A percentile compares a stretch with the other conserved stretches of the same genome.
phyloP scores from a whole-genome alignment of 2,113 vertebrate species.

The Peucedramus taeniatus region DNA sequence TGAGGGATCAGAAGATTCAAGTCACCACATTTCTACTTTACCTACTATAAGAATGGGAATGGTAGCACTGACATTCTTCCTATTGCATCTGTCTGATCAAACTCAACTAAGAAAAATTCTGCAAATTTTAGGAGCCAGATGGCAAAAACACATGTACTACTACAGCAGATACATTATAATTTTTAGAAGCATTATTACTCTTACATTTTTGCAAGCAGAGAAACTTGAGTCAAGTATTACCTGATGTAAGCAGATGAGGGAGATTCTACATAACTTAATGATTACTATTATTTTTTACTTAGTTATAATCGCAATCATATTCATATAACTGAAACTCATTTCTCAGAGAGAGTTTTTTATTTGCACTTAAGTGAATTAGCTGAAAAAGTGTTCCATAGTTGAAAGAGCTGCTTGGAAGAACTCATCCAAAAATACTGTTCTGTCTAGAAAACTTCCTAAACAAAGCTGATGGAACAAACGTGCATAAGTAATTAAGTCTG shows the following conservation, averaged over 20 bases:
- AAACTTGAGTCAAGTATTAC: background rate
- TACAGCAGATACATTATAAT: background rate
- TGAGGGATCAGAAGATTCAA: background rate
- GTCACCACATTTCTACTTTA: background rate
- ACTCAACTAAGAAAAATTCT: background rate
- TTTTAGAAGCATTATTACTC: background rate
- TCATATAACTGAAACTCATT: background rate
- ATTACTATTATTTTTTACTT: background rate
- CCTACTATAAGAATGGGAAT: background rate
- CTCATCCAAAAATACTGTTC: background rate
- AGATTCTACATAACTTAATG: background rate
- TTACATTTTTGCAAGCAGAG: background rate
- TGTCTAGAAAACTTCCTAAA: background rate
- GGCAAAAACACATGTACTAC: background rate
- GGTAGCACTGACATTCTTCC: background rate
- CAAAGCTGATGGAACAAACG: background rate
- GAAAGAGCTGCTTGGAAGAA: background rate
- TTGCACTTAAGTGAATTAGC: background rate
- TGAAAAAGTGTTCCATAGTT: background rate
- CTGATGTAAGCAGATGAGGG: background rate
- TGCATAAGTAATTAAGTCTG: background rate
- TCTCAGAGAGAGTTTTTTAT: background rate
- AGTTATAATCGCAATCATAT: background rate
- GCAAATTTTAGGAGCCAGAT: background rate
- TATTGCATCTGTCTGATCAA: background rate